phyloP scores from a whole-genome alignment of 2,888 invertebrate species.

The Papilio elwesi region DNA sequence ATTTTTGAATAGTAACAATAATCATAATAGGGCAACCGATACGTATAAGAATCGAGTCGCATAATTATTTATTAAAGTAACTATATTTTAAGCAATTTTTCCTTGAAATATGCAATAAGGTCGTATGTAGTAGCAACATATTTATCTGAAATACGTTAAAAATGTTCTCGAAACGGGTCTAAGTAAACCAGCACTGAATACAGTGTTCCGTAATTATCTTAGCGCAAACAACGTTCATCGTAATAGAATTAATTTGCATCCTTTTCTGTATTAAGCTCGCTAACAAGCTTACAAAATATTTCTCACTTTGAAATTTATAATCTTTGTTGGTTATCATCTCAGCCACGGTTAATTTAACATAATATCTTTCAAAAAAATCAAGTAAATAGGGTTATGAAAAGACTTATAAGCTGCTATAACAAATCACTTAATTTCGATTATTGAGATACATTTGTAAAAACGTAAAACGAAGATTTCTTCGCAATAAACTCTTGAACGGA shows the following conservation, averaged over 20 bases:
- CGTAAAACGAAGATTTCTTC: too few species aligned
- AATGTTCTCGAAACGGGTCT: constrained; percentile 27
- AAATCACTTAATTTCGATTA: too few species aligned
- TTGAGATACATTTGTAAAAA: too few species aligned
- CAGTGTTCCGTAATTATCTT: constrained; percentile 40
- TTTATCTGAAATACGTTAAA: constrained; percentile 24
- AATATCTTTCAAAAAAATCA: background rate
- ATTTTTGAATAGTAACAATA: too few species aligned
- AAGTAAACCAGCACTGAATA: constrained; percentile 37
- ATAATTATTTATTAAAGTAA: too few species aligned
- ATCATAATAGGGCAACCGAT: too few species aligned
- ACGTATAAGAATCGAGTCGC: too few species aligned
- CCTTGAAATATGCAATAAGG: too few species aligned
- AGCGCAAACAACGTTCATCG: constrained; percentile 41
- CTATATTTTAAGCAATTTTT: too few species aligned
- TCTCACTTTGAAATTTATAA: constrained; percentile 40
- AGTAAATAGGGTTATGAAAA: background rate
- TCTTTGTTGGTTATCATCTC: constrained; percentile 28
- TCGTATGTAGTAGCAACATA: too few species aligned
- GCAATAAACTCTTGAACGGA: too few species aligned
- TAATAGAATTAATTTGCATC: constrained; percentile 42
- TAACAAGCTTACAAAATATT: constrained; percentile 41
- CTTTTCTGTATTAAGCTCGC: constrained; percentile 42
- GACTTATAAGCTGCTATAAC: background rate
- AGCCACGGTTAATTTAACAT: background rate